These are phyloP conservation scores for Adelges cooleyi DNA, from an alignment of 1,140 invertebrate genomes.

Conservation along the genomic window DNA sequence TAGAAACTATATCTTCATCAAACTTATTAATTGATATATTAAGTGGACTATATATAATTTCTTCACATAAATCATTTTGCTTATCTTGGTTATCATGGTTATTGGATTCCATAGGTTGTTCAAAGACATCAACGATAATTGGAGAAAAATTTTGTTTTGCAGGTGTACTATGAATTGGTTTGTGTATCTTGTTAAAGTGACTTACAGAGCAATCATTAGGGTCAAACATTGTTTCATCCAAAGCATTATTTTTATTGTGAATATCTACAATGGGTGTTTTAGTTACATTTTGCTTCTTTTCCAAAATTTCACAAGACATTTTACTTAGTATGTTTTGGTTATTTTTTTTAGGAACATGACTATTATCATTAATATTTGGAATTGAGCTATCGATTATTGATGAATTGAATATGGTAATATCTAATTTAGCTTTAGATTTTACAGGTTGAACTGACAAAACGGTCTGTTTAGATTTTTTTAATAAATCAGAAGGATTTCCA, in stretches of 20 bases:
- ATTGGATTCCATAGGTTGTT: neutral
- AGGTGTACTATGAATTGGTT: neutral
- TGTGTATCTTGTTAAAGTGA: neutral
- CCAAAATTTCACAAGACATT: too few species aligned
- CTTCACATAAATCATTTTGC: neutral
- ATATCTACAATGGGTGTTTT: too few species aligned
- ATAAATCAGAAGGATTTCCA: slow-evolving; percentile 16
- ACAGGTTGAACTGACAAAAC: neutral
- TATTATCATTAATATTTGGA: neutral
- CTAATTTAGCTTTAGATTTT: neutral
- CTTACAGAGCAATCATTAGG: neutral
- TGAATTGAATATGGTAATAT: neutral
- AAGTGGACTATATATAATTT: neutral
- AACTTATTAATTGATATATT: neutral
- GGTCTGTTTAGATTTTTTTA: slow-evolving; percentile 12
- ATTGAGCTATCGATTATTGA: neutral
- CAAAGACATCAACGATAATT: too few species aligned
- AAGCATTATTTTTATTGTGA: too few species aligned
- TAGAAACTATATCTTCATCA: neutral
- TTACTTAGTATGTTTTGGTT: too few species aligned
- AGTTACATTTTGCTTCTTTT: too few species aligned
- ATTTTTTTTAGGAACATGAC: too few species aligned
- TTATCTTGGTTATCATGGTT: neutral
- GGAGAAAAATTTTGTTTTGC: neutral
- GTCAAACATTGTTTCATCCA: too few species aligned